Conservation (phyloP, 2,888 invertebrate species). For the Ectemnius cavifrons region DNA sequence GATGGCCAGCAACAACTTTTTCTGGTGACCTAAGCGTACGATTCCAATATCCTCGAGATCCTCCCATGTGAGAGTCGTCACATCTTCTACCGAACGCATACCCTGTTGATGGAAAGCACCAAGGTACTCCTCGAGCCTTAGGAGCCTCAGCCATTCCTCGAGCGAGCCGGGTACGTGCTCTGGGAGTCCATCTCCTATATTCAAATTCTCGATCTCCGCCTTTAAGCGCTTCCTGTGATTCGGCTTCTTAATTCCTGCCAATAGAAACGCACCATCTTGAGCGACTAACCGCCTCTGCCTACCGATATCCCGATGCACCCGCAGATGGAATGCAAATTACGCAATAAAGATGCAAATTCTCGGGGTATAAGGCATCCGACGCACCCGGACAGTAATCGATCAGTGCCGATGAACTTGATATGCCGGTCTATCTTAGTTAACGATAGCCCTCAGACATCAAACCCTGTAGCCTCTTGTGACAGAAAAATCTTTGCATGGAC, state of each 20-base stretch:
- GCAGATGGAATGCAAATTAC: neutral
- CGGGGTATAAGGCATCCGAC: neutral
- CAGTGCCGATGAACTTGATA: neutral
- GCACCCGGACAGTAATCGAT: slow-evolving; percentile 1
- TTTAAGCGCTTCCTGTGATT: slow-evolving; percentile 97
- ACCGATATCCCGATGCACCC: neutral
- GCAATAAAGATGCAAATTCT: slow-evolving; percentile 10
- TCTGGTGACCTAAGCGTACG: slow-evolving; percentile 97
- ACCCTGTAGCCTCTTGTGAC: no score
- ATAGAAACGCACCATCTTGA: neutral
- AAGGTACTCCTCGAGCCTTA: slow-evolving; percentile 95
- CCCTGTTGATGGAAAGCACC: slow-evolving; percentile 94
- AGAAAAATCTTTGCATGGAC: no score
- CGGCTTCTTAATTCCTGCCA: slow-evolving; percentile 91
- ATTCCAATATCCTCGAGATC: slow-evolving; percentile 99
- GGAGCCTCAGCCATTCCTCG: slow-evolving; percentile 95
- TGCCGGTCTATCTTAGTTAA: no score
- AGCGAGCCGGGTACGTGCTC: slow-evolving; percentile 96
- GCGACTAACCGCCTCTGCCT: neutral
- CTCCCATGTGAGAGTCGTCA: slow-evolving; percentile 98
- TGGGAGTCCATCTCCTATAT: slow-evolving; percentile 95
- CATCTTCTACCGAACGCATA: slow-evolving; percentile 95
- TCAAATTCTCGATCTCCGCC: slow-evolving; percentile 96
- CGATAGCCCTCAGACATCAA: no score
- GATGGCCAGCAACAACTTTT: slow-evolving; percentile 97